Conservation (phyloP, 2,888 invertebrate genomes). For the Orthosia gracilis region DNA sequence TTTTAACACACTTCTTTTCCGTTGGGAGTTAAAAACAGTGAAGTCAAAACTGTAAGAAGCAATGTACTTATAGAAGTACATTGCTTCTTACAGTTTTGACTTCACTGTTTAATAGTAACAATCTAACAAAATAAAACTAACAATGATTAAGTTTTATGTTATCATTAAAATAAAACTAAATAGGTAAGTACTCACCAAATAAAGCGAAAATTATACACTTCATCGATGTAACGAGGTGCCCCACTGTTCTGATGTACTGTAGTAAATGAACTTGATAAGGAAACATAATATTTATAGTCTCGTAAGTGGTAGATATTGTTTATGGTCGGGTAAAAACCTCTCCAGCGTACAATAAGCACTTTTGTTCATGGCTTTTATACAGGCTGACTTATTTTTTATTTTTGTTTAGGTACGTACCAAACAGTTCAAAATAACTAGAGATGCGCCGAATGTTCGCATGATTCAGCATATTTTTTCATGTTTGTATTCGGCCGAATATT, state of each 20-base stretch:
- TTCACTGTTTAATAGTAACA: no score
- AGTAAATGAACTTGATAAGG: constrained; percentile 24
- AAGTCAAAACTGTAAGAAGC: background rate
- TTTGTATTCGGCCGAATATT: no score
- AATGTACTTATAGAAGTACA: background rate
- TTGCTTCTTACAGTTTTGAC: no score
- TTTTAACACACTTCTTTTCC: no score
- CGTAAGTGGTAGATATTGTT: constrained; percentile 16
- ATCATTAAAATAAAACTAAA: background rate
- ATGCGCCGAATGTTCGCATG: no score
- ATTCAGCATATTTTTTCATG: no score
- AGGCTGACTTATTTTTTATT: no score
- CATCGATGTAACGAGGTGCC: constrained; percentile 26
- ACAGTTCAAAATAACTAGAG: no score
- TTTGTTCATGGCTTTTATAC: no score
- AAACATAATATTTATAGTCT: constrained; percentile 36
- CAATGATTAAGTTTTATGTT: background rate
- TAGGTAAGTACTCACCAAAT: constrained; percentile 38
- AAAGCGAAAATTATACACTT: constrained; percentile 25
- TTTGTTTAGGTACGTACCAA: no score
- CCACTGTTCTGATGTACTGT: background rate
- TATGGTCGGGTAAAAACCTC: constrained; percentile 29
- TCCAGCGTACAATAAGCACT: no score
- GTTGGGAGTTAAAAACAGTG: no score
- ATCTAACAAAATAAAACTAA: background rate